These are phyloP conservation scores for Hippocampus mohnikei DNA, from an alignment of 2,113 vertebrate genomes.

Conservation along the genomic window DNA sequence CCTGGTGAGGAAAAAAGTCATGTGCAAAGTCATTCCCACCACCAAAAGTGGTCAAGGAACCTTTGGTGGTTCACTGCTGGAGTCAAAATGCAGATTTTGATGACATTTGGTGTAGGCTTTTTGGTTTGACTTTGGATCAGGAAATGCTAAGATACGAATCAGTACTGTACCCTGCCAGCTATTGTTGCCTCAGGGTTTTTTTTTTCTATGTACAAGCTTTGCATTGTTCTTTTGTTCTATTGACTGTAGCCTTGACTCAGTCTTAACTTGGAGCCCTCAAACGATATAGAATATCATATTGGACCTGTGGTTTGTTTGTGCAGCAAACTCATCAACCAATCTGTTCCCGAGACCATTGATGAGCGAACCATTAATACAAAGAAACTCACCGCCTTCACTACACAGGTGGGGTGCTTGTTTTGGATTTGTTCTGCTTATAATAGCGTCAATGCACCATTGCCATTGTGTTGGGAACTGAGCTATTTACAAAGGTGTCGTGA, in stretches of 20 bases:
- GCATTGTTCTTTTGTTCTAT: neutral
- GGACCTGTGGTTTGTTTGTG: neutral
- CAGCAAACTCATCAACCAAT: slow-evolving; percentile 99
- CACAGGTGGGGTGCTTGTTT: slow-evolving; percentile 72
- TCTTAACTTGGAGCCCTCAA: neutral
- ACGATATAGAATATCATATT: neutral
- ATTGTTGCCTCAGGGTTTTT: neutral
- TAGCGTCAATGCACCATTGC: neutral
- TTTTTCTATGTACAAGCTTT: neutral
- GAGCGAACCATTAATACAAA: slow-evolving; percentile 97
- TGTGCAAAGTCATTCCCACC: neutral
- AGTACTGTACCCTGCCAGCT: neutral
- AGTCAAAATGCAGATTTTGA: no score
- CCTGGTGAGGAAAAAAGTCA: neutral
- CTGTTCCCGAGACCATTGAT: slow-evolving; percentile 94
- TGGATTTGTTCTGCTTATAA: neutral
- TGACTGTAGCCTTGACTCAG: neutral
- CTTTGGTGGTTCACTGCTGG: neutral
- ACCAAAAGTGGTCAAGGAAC: neutral
- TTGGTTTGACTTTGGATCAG: no score
- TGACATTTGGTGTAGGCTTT: no score
- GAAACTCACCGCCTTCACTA: slow-evolving; percentile 91
- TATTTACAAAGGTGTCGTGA: neutral
- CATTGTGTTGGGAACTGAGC: neutral
- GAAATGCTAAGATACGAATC: no score